Evolutionary conservation across 1,140 invertebrate species (phyloP).

Genomic region (Aradophagus sp.): DNA sequence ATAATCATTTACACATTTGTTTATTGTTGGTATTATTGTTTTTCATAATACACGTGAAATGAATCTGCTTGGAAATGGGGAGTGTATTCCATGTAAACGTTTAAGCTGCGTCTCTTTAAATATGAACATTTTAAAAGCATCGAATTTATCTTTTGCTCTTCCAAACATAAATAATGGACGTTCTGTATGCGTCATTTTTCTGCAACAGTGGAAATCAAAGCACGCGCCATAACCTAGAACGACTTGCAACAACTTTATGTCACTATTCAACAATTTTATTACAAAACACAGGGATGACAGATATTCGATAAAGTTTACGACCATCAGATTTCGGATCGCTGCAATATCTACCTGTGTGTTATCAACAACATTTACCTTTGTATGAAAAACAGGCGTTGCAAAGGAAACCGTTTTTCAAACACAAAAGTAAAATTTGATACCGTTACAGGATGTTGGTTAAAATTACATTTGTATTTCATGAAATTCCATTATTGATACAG

Average conservation of each 20-base stretch:
- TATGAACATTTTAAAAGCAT: neutral
- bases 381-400: no score
- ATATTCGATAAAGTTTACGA: slow-evolving; percentile 35
- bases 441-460: slow-evolving; percentile 8
- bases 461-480: no score
- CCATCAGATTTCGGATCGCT: slow-evolving; percentile 8
- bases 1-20: no score
- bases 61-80: no score
- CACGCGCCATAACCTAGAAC: slow-evolving; percentile 27
- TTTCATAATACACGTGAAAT: no score
- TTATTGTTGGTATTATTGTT: no score
- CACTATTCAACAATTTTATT: slow-evolving; percentile 31
- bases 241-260: slow-evolving; percentile 31
- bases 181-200: slow-evolving; percentile 19
- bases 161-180: slow-evolving; percentile 4
- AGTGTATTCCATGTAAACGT: no score
- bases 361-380: no score
- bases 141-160: slow-evolving; percentile 1
- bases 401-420: no score
- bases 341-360: slow-evolving; percentile 6
- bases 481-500: no score
- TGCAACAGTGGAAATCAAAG: slow-evolving; percentile 34
- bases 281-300: slow-evolving; percentile 31
- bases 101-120: neutral
- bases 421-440: slow-evolving; percentile 5